Base-by-base conservation (phyloP, 2,888 invertebrate genomes). In the Fragum fragum region DNA sequence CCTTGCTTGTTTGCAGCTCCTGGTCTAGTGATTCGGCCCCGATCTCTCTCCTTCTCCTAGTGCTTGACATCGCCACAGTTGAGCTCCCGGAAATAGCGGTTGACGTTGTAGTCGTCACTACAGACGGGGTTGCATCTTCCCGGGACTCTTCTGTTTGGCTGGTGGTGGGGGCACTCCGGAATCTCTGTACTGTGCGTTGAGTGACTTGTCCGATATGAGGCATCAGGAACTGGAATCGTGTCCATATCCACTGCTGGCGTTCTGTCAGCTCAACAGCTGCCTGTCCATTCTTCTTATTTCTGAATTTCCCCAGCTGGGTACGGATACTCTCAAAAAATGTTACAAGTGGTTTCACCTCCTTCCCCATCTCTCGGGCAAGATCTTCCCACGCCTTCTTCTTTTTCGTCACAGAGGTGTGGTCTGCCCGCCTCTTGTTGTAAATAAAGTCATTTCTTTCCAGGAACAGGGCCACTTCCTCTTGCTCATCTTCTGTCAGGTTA, bases 321-420 rank as follows among this genome's bases (percentile, higher is more conserved):
- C 68, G 73, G 57, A 73, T 73, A 42, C 68, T 39, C 26, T 73
- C 71, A 59, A 78, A 68, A 72, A 78, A 73, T 61, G 69, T 74
- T 23, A 29, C 87, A 89, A 68, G 85, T 86, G 81, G 91, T 90
- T 70, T 91, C 92, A 68, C 92, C 91, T 70, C 73, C 55, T 57
- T 78, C 23, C 68, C 57, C 55, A 68, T 73, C 42, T 73, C 78
- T 42, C 28, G 36, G 21, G 73, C 73, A 53, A 68, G 73, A 42
- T 78, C 78, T 53, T 57, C 68, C 78, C 78, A 78, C 63, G 66
- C 66, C 72, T 72, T 77, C 63, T 68, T 66, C 61, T 72, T 76
- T 76, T 76, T 76, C 32, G 70, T 39, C 32, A 70, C 70, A 76
- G 26, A 70, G 77, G 72, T 72, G 53, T 77, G 77, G 52, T 77